Conservation (phyloP, 1,140 invertebrate species). For the Calosoma granatense region DNA sequence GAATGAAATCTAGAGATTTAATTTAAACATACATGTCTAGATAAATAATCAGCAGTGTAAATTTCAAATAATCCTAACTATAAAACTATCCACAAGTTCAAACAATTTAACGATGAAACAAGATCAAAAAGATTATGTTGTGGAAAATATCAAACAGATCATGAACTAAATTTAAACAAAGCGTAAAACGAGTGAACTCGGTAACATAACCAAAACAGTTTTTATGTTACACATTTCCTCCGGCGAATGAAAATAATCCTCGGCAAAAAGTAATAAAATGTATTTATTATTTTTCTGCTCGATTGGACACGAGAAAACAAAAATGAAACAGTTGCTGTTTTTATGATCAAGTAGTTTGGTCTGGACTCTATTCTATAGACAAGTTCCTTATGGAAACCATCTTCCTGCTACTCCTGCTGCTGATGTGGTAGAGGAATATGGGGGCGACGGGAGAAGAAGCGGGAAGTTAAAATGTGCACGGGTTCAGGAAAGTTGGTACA, state of each 20-base stretch:
- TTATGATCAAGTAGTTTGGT: conserved; percentile 5
- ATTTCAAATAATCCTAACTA: not conserved
- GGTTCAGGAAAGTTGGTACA: not conserved
- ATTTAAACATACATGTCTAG: too few relatives aligned
- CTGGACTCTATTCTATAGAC: not conserved
- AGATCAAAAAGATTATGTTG: not conserved
- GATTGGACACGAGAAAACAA: not conserved
- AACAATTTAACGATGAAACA: not conserved
- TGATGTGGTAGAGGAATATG: too few relatives aligned
- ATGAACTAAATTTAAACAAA: too few relatives aligned
- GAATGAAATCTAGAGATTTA: too few relatives aligned
- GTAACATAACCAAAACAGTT: too few relatives aligned
- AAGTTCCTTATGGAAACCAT: conserved; percentile 2
- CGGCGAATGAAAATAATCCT: too few relatives aligned
- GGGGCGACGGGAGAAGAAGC: too few relatives aligned
- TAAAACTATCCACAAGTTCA: not conserved
- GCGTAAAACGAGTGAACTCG: too few relatives aligned
- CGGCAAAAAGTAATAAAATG: conserved; percentile 7
- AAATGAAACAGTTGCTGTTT: not conserved
- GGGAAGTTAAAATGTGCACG: too few relatives aligned
- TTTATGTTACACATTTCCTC: too few relatives aligned
- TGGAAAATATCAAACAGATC: too few relatives aligned
- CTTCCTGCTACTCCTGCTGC: not conserved
- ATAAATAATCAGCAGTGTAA: not conserved
- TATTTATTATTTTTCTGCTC: conserved; percentile 7